Evolutionary conservation across 2,797 vertebrate genomes (phyloP).

Genomic region (Anableps anableps): DNA sequence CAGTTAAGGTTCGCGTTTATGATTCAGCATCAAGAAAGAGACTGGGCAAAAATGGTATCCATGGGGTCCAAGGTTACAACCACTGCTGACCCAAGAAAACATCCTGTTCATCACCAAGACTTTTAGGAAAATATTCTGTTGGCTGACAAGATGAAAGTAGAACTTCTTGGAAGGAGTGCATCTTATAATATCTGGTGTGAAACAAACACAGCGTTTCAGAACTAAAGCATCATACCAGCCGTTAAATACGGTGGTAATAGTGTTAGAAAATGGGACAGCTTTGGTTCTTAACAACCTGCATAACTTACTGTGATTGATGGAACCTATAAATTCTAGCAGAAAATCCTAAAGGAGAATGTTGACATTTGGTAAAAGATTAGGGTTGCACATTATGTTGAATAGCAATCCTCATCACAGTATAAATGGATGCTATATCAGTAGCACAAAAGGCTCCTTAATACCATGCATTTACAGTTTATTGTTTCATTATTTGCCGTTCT

Average conservation of each 20-base stretch:
- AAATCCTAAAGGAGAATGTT: neutral
- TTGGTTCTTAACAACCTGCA: neutral
- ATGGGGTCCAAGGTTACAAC: neutral
- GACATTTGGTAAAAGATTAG: neutral
- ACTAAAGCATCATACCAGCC: neutral
- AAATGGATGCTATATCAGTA: neutral
- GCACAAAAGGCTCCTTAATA: neutral
- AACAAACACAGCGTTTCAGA: neutral
- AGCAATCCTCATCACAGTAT: neutral
- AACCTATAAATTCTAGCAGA: no score
- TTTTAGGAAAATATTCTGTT: neutral
- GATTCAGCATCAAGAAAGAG: neutral
- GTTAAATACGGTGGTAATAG: neutral
- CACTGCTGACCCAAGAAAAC: neutral
- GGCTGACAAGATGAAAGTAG: neutral
- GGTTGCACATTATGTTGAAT: neutral
- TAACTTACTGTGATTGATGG: no score
- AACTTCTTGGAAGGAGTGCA: no score
- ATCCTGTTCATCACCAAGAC: neutral
- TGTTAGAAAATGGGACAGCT: no score
- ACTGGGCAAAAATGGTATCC: neutral
- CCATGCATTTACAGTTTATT: slow-evolving; percentile 15
- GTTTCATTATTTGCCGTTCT: slow-evolving; percentile 35
- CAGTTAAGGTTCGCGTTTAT: neutral
- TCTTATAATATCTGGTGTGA: no score